Base-by-base conservation (phyloP, 2,888 invertebrate genomes). In the Thumatha senex region DNA sequence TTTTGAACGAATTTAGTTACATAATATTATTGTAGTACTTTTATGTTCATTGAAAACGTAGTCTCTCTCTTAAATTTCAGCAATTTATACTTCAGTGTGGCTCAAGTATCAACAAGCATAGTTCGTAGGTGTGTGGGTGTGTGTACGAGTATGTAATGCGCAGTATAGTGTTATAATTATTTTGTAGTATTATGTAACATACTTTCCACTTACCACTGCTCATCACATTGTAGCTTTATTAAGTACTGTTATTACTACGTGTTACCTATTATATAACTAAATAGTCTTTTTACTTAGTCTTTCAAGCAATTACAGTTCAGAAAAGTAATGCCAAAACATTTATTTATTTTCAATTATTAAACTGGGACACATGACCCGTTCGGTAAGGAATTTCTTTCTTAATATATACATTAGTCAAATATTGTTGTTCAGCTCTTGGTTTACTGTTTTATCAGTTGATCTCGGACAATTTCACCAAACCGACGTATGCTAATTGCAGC, bases 141-240 rank as follows among this genome's bases (percentile, higher is more conserved):
- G 18, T 24, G 18, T 24, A 56, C 50, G 46, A 50, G 48, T 49
- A 39, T 42, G 54, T 39, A 51, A 47, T 38, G 43, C 36, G 46
- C 48, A 40, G 43, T 57, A 42, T 45, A 48, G 52, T 61, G 56
- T 40, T 49, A 54, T 50, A 55, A 55, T 59, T 50, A 29, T 58
- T 56, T 56, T 54, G 54, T 61, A 49, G 47, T 61, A 45, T 61
- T 56, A 53, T 48, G 34, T 56, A 63, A 58, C 30, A 40, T 35
- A 47, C 55, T 61, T 65, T 60, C 55, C 47, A 43, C 48, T 35
- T 40, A 24, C 43, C 38, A 41, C 44, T 33, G 42, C 35, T 52
- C 40, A 44, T 51, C 48, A 58, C 18, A 24, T 5, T 43, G 34
- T 35, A 13, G 41, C 18, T 34, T 41, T 39, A 30, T 34, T 40